Conservation (phyloP, 2,888 invertebrate genomes). For the Danaus chrysippus region DNA sequence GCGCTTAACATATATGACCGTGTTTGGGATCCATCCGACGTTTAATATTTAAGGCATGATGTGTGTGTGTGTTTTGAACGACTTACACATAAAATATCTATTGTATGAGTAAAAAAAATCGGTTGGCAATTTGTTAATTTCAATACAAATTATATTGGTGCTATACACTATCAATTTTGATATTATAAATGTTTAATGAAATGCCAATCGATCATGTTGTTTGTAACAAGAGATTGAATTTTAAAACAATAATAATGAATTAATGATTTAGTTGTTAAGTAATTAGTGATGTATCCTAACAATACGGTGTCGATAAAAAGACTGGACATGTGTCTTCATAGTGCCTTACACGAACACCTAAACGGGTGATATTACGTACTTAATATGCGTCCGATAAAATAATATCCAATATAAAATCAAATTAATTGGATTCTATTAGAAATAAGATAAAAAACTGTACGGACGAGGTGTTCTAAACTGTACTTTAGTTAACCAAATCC, state of each 20-base stretch:
- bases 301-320: constrained; percentile 52
- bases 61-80: constrained; percentile 56
- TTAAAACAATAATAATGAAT: constrained; percentile 63
- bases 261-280: constrained; percentile 64
- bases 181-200: constrained; percentile 38
- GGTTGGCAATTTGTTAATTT: constrained; percentile 55
- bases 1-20: constrained; percentile 72
- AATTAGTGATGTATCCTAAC: constrained; percentile 65
- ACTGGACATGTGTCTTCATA: constrained; percentile 55
- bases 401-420: constrained; percentile 35
- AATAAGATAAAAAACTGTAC: constrained; percentile 16
- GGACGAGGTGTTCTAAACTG: constrained; percentile 29
- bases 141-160: constrained; percentile 38
- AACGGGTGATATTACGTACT: constrained; percentile 45
- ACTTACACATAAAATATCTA: constrained; percentile 35
- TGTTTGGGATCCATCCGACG: constrained; percentile 76
- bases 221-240: constrained; percentile 38
- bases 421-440: constrained; percentile 20
- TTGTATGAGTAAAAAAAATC: constrained; percentile 33
- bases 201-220: constrained; percentile 47
- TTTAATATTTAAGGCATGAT: constrained; percentile 70
- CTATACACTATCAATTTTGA: constrained; percentile 34
- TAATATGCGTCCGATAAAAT: constrained; percentile 55
- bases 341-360: constrained; percentile 48
- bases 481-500: constrained; percentile 50